phyloP scores from a whole-genome alignment of 1,140 invertebrate species.

The Amyelois transitella region DNA sequence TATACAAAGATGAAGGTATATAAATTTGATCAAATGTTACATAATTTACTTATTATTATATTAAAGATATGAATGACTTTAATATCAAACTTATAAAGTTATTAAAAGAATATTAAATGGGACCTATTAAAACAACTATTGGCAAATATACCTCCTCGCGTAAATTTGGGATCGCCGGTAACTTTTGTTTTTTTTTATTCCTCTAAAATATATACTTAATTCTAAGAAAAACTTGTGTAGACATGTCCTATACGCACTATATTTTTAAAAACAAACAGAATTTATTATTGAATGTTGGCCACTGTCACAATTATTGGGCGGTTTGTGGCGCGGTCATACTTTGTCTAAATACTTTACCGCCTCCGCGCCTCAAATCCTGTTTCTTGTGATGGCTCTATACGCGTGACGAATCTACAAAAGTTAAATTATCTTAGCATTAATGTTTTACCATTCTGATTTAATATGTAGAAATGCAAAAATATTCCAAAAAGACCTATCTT shows the following conservation, averaged over 20 bases:
- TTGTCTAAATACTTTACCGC: no score
- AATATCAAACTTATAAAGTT: no score
- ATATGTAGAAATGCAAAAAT: neutral
- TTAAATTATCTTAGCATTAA: neutral
- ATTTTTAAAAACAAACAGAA: no score
- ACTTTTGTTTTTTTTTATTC: constrained; percentile 17
- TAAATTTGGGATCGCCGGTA: constrained; percentile 19
- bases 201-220: constrained; percentile 6
- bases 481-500: neutral
- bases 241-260: neutral
- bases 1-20: no score
- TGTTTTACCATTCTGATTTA: no score
- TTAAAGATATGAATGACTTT: no score
- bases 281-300: neutral
- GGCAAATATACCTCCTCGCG: constrained; percentile 37
- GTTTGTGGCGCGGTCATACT: no score
- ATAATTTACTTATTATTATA: no score
- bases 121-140: constrained; percentile 27
- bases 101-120: neutral
- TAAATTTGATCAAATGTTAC: no score
- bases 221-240: neutral
- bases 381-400: neutral
- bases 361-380: no score
- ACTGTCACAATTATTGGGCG: neutral
- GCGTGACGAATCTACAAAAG: neutral